phyloP scores from a whole-genome alignment of 2,113 vertebrate species.

The Nothoprocta perdicaria region DNA sequence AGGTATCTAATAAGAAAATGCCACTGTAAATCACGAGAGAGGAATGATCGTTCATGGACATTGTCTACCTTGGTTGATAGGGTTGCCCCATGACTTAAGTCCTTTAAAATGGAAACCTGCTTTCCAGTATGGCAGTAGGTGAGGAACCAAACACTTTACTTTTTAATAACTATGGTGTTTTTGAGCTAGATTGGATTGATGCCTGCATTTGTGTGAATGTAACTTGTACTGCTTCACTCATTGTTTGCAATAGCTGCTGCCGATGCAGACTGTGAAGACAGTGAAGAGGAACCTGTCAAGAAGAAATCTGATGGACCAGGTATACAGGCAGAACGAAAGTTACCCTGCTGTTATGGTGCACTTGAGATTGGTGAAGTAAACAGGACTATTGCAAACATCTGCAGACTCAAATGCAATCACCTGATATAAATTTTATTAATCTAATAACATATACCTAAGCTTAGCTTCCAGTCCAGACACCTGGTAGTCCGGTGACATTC shows the following conservation, averaged over 20 bases:
- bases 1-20: not conserved
- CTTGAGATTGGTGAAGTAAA: not conserved
- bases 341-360: not conserved
- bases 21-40: not conserved
- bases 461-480: not conserved
- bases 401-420: not conserved
- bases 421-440: not conserved
- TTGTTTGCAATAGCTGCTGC: slow-evolving; percentile 60
- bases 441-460: not conserved
- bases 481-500: too few relatives aligned
- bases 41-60: not conserved
- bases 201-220: not conserved
- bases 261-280: slow-evolving; percentile 77
- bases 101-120: not conserved
- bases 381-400: not conserved
- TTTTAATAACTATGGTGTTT: not conserved
- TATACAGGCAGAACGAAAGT: slow-evolving; percentile 37
- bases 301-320: slow-evolving; percentile 86
- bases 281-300: slow-evolving; percentile 76
- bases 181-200: not conserved
- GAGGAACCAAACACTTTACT: not conserved
- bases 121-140: not conserved
- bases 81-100: not conserved
- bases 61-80: not conserved
- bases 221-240: not conserved